Conservation (phyloP, 2,888 invertebrate species). For the Cyclophora albipunctata region DNA sequence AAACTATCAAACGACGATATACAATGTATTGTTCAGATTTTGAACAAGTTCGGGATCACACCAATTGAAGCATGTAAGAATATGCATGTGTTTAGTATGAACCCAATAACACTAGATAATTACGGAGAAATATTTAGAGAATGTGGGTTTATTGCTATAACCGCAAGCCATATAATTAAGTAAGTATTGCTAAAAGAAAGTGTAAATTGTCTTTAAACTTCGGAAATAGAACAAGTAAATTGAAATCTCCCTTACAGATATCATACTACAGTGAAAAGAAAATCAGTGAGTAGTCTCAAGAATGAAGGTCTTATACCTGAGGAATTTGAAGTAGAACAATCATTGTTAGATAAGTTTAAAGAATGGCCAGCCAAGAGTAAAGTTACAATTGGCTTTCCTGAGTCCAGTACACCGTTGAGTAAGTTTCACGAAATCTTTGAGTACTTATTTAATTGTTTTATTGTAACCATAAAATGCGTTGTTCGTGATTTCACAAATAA, state of each 20-base stretch:
- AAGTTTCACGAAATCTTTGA: constrained; percentile 25
- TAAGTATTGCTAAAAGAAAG: constrained; percentile 19
- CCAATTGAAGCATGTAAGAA: constrained; percentile 68
- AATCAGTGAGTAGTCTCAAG: constrained; percentile 49
- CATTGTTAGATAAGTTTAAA: constrained; percentile 37
- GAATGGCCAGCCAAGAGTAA: constrained; percentile 49
- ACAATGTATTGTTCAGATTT: constrained; percentile 44
- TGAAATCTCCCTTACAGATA: constrained; percentile 40
- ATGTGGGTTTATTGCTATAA: constrained; percentile 71
- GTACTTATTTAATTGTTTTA: background rate
- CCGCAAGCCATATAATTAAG: constrained; percentile 59
- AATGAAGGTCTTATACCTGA: constrained; percentile 41
- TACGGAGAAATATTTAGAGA: constrained; percentile 77
- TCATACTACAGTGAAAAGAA: constrained; percentile 52
- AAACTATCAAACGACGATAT: constrained; percentile 41
- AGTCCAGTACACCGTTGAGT: constrained; percentile 49
- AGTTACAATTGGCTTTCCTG: constrained; percentile 34
- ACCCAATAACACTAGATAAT: constrained; percentile 74
- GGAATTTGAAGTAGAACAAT: constrained; percentile 44
- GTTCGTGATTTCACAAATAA: no score
- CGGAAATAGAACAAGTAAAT: no score
- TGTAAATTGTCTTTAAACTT: background rate
- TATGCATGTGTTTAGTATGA: constrained; percentile 74
- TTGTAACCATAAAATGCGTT: no score
- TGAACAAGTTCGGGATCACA: constrained; percentile 60